These are phyloP conservation scores for Kobus ellipsiprymnus DNA, from an alignment of 2,113 vertebrate genomes.

Conservation along the genomic window DNA sequence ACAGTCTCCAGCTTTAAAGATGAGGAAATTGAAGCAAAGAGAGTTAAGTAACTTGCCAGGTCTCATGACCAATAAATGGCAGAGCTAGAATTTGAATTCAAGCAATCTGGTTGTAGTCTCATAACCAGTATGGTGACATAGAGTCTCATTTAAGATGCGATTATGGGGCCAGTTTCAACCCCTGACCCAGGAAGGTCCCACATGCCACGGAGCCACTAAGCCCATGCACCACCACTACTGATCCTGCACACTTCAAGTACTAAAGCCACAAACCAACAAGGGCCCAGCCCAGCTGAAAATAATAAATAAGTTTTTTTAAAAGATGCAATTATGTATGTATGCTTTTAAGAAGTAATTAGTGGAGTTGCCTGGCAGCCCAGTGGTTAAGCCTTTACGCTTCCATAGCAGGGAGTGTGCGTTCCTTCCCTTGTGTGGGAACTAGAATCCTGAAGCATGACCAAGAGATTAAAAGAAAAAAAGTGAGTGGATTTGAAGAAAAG, in stretches of 20 bases:
- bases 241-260: neutral
- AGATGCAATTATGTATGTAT: neutral
- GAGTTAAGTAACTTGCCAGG: neutral
- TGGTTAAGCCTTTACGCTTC: neutral
- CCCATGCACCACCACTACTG: neutral
- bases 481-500: neutral
- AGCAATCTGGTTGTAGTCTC: neutral
- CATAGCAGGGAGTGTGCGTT: neutral
- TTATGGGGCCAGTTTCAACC: neutral
- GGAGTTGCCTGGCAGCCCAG: rapidly evolving
- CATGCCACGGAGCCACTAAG: neutral
- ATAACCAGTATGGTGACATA: neutral
- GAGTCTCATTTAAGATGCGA: neutral
- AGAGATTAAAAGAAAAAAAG: neutral
- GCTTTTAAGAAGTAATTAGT: neutral
- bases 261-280: neutral
- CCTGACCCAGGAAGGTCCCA: neutral
- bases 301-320: neutral
- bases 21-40: neutral
- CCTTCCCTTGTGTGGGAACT: neutral
- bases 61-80: neutral
- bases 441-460: neutral
- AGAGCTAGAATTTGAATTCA: neutral
- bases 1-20: neutral
- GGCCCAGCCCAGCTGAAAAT: neutral